phyloP scores from a whole-genome alignment of 2,113 vertebrate genomes.

The Erythrocebus patas region DNA sequence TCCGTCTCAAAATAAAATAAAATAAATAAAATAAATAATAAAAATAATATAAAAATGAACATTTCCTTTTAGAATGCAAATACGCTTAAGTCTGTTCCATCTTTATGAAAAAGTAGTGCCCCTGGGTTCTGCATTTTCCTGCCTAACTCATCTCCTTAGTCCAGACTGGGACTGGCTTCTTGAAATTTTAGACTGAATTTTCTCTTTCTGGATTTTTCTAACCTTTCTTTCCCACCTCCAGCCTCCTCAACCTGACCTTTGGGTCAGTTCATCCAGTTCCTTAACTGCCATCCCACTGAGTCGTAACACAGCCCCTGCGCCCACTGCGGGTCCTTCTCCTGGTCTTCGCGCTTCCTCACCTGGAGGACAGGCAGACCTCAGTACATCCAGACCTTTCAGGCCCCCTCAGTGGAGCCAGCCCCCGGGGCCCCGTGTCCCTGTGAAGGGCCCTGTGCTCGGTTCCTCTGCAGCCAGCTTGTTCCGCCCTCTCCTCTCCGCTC shows the following conservation, averaged over 20 bases:
- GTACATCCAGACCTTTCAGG: neutral
- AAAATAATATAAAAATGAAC: no score
- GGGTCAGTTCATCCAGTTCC: neutral
- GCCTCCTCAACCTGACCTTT: neutral
- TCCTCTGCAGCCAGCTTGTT: no score
- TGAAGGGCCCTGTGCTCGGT: fast-evolving
- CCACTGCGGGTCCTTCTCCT: neutral
- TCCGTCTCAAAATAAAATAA: no score
- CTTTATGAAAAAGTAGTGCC: neutral
- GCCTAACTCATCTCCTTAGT: neutral
- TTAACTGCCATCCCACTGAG: no score
- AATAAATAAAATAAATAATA: no score
- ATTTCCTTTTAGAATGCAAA: neutral
- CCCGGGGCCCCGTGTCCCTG: no score
- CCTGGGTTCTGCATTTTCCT: neutral
- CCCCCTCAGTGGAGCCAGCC: fast-evolving
- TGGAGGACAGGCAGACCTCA: neutral
- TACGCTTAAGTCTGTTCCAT: neutral
- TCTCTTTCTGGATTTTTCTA: neutral
- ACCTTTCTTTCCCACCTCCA: neutral
- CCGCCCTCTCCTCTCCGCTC: neutral
- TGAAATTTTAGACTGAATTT: neutral
- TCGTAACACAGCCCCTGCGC: fast-evolving
- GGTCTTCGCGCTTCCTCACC: neutral
- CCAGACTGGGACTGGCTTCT: neutral